A percentile compares a stretch with the other conserved stretches of the same genome.
Evolutionary conservation across 2,797 vertebrate genomes (phyloP).

Genomic region (Distichodus sexfasciatus): DNA sequence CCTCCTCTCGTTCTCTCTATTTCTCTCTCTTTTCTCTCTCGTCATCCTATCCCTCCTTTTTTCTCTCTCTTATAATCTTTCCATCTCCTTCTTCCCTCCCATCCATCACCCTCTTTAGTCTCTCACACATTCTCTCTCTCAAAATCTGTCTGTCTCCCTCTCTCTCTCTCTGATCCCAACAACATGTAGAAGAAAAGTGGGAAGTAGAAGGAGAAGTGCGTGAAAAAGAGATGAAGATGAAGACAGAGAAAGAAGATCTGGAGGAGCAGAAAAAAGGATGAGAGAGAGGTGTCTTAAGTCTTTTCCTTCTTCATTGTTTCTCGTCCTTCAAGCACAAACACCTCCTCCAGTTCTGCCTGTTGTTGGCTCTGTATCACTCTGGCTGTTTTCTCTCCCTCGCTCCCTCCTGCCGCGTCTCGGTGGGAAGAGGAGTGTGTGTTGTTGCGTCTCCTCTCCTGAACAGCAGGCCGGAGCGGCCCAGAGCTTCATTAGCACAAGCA

Average conservation of each 20-base stretch:
- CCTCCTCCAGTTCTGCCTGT: too few relatives aligned
- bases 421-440: conserved; percentile 26
- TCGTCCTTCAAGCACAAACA: too few relatives aligned
- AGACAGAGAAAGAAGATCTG: too few relatives aligned
- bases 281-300: too few relatives aligned
- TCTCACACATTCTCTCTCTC: conserved; percentile 9
- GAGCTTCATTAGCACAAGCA: conserved; percentile 69
- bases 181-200: too few relatives aligned
- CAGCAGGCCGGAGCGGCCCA: conserved; percentile 46
- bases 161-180: too few relatives aligned
- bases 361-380: conserved; percentile 13
- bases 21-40: neutral
- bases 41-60: neutral
- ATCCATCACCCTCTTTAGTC: neutral
- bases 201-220: too few relatives aligned
- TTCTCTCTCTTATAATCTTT: neutral
- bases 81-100: too few relatives aligned
- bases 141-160: too few relatives aligned
- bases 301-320: too few relatives aligned
- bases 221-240: too few relatives aligned
- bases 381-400: neutral
- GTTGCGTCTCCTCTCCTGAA: conserved; percentile 53
- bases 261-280: too few relatives aligned
- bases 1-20: neutral
- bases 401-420: neutral